These are phyloP conservation scores for Apus apus DNA, from an alignment of 2,113 vertebrate species.

Conservation along the genomic window DNA sequence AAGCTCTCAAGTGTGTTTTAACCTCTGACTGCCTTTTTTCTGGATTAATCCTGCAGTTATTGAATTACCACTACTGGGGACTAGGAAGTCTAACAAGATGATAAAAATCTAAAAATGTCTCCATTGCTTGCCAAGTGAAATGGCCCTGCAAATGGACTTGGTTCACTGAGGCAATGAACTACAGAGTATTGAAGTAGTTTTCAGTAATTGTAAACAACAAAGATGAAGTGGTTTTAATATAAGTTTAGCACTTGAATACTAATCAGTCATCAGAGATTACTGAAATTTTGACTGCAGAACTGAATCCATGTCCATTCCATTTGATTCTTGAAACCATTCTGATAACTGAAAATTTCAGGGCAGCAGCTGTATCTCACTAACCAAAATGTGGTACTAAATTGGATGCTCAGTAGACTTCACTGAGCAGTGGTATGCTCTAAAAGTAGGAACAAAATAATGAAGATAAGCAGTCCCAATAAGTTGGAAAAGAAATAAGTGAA, in stretches of 20 bases:
- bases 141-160: not conserved
- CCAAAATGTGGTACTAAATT: not conserved
- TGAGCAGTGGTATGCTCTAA: not conserved
- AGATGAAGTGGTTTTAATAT: not conserved
- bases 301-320: not conserved
- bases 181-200: not conserved
- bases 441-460: not conserved
- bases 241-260: not conserved
- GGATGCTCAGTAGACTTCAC: not conserved
- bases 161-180: not conserved
- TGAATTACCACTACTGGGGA: not conserved
- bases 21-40: not conserved
- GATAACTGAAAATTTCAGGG: not conserved
- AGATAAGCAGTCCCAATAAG: not conserved
- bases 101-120: not conserved
- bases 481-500: not conserved
- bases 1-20: not conserved
- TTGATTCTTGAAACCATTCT: not conserved
- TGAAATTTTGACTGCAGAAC: not conserved
- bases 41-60: not conserved
- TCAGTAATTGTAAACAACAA: not conserved
- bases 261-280: not conserved
- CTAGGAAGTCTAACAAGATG: not conserved
- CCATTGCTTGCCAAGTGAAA: not conserved
- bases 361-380: not conserved